Conservation (phyloP, 2,888 invertebrate genomes). For the Idaea dimidiata region DNA sequence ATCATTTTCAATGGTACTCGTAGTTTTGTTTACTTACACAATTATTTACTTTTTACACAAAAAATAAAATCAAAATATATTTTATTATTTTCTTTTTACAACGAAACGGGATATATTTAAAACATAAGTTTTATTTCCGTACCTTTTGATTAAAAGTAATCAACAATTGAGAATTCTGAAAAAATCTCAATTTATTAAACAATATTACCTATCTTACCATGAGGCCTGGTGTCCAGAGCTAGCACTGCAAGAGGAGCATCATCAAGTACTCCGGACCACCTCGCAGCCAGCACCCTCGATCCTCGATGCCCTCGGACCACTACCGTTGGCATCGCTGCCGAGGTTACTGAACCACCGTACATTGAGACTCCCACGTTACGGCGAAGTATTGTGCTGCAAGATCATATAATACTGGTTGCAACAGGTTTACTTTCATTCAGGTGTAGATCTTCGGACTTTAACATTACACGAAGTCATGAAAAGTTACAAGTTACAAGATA, state of each 20-base stretch:
- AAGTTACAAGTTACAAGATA: too few species aligned
- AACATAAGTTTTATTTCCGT: too few species aligned
- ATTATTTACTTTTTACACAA: too few species aligned
- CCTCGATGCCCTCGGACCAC: slow-evolving; percentile 69
- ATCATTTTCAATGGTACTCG: too few species aligned
- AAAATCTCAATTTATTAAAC: neutral
- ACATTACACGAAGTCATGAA: too few species aligned
- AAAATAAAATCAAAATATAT: too few species aligned
- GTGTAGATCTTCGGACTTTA: neutral
- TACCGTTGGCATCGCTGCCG: slow-evolving; percentile 63
- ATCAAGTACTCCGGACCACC: slow-evolving; percentile 75
- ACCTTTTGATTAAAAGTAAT: too few species aligned
- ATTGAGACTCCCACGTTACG: slow-evolving; percentile 73
- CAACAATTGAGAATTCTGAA: neutral
- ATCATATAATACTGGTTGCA: neutral
- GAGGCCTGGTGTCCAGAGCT: slow-evolving; percentile 66
- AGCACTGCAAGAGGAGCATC: slow-evolving; percentile 70
- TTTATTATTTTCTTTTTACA: too few species aligned
- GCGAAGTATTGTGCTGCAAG: slow-evolving; percentile 59
- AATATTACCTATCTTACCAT: slow-evolving; percentile 47
- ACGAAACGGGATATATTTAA: too few species aligned
- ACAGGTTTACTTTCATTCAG: neutral
- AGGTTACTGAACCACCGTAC: slow-evolving; percentile 62
- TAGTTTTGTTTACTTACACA: too few species aligned
- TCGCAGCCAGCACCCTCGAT: slow-evolving; percentile 66